These are phyloP conservation scores for Lysandra coridon DNA, from an alignment of 2,888 invertebrate species.

Conservation along the genomic window DNA sequence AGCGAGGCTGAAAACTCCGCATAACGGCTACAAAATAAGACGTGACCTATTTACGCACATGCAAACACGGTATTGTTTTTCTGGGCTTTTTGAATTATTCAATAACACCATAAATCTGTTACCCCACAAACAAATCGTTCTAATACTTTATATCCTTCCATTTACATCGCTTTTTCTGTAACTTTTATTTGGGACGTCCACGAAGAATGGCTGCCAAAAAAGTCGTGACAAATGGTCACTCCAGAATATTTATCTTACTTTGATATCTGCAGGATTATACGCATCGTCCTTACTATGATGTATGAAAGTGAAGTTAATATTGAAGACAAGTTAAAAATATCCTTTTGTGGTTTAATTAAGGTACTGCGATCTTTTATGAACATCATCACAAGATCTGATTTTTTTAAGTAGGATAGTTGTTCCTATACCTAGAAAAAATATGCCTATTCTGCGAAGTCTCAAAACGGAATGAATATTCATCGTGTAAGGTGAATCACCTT, in stretches of 20 bases:
- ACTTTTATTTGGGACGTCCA: slow-evolving; percentile 1
- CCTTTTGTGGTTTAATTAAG: no score
- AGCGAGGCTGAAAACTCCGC: slow-evolving; percentile 27
- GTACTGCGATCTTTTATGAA: no score
- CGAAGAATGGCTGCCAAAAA: not conserved
- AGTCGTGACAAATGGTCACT: not conserved
- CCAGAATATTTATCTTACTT: not conserved
- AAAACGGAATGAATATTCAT: no score
- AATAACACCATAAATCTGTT: not conserved
- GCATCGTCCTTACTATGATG: not conserved
- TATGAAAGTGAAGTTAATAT: no score
- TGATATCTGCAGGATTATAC: slow-evolving; percentile 14
- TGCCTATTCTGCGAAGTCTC: no score
- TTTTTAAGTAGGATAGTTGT: no score
- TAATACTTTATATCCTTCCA: not conserved
- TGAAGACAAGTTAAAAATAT: no score
- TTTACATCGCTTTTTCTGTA: not conserved
- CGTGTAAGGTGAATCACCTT: no score
- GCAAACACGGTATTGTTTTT: slow-evolving; percentile 4
- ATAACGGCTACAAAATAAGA: slow-evolving; percentile 14
- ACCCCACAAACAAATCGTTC: not conserved
- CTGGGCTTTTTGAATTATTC: slow-evolving; percentile 1
- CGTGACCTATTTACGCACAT: slow-evolving; percentile 13
- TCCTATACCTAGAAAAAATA: no score
- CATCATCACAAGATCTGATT: no score